These are phyloP conservation scores for Phrynosoma blainvillii DNA, from an alignment of 2,113 vertebrate species.

Conservation along the genomic window DNA sequence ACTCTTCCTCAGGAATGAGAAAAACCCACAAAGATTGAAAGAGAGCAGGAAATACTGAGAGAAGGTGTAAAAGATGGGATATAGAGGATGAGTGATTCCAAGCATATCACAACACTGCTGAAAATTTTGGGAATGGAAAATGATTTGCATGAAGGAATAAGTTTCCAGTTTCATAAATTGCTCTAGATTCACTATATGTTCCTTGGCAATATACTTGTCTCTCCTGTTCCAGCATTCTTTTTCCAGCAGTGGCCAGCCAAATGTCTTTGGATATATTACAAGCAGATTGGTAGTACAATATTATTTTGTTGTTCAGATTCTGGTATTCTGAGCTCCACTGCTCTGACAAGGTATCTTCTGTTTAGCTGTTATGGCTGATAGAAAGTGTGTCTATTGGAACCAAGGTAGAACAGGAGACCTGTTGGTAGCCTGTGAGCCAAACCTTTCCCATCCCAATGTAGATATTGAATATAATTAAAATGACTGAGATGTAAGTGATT, in stretches of 20 bases:
- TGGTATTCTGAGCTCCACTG: neutral
- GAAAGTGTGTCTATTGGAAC: neutral
- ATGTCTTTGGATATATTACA: neutral
- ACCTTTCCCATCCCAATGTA: too few species aligned
- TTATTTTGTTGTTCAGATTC: neutral
- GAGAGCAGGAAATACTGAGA: neutral
- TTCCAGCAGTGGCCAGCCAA: neutral
- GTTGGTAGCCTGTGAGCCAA: too few species aligned
- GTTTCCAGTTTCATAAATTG: neutral
- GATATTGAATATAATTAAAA: too few species aligned
- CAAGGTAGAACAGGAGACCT: too few species aligned
- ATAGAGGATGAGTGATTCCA: neutral
- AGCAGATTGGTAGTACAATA: neutral
- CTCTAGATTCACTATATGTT: neutral
- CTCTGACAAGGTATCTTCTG: neutral
- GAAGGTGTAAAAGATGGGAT: neutral
- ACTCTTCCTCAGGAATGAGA: neutral
- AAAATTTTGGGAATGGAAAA: neutral
- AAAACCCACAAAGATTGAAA: neutral
- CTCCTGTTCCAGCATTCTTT: neutral
- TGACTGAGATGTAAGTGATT: too few species aligned
- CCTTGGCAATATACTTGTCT: neutral
- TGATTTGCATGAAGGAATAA: neutral
- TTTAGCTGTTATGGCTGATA: neutral
- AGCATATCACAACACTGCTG: neutral